Base-by-base conservation (phyloP, 2,797 vertebrate species). In the Paguma larvata region DNA sequence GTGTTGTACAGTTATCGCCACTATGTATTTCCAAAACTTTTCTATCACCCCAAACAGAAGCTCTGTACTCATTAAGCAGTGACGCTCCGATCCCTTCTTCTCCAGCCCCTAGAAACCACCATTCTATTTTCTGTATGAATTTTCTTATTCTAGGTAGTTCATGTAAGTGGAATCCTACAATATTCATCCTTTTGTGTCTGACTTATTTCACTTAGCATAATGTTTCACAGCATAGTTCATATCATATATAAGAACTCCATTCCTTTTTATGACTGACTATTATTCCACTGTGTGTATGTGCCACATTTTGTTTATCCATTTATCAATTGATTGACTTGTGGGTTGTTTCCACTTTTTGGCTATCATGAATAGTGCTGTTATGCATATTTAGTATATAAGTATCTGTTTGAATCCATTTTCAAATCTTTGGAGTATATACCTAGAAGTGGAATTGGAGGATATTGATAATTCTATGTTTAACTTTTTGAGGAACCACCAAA, bases 121-220 rank as follows among this genome's bases (percentile, higher is more conserved):
- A 44, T 75, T 84, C 18, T 84, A 32, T 25, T 92, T 92, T 63
- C 67, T 67, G 18, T 75, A n/a, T 41, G 59, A 85, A 85, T 85
- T 84, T 92, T 19, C 44, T 70, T 85, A 41, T 75, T 51, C 44
- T 85, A 92, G 59, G 44, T 19, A 67, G 13, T 44, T 67, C 32
- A 48, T 79, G 11, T 70, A 78, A 93, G 53, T 92, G 56, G 56
- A 75, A 75, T 84, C 15, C 46, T 34, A 65, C 25, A 38, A 32
- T 85, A 75, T 68, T 38, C 80, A 19, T 79, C 16, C 51, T 93
- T 78, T 79, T 70, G 75, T 93, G 51, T 59, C 63, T 93, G 62
- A n/a, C 32, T 78, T 59, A 48, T 70, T 79, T 85, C 48, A 77
- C 56, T 68, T 59, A 87, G 87, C 62, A 67, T 78, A 77, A 53